phyloP scores from a whole-genome alignment of 2,113 vertebrate genomes.

The Oncorhynchus clarkii region DNA sequence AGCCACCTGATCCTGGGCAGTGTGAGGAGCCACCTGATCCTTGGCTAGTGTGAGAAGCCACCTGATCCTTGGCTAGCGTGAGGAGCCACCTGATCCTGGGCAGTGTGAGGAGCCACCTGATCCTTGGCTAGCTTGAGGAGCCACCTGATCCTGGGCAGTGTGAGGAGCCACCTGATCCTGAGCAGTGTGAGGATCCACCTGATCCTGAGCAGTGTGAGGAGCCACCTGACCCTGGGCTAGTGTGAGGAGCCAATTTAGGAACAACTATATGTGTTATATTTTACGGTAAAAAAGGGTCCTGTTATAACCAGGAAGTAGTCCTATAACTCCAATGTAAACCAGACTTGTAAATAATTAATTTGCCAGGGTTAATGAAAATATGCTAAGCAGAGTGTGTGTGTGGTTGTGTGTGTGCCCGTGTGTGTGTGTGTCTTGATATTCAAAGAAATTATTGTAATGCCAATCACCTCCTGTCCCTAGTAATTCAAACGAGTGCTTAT shows the following conservation, averaged over 20 bases:
- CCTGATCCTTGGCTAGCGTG: too few relatives aligned
- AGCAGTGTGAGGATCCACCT: too few relatives aligned
- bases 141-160: neutral
- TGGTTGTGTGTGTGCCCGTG: too few relatives aligned
- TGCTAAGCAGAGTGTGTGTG: constrained; percentile 30
- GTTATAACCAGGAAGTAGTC: neutral
- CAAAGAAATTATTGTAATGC: constrained; percentile 34
- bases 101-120: too few relatives aligned
- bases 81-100: too few relatives aligned
- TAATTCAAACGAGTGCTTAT: constrained; percentile 33
- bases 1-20: too few relatives aligned
- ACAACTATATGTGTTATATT: neutral
- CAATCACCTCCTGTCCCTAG: constrained; percentile 27
- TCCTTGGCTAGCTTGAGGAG: too few relatives aligned
- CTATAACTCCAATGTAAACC: constrained; percentile 9
- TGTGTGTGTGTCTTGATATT: constrained; percentile 10
- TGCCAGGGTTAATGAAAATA: constrained; percentile 48
- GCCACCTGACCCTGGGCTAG: neutral
- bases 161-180: too few relatives aligned
- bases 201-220: too few relatives aligned
- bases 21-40: too few relatives aligned
- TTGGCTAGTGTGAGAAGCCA: too few relatives aligned
- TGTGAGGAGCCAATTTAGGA: neutral
- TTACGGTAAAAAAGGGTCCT: neutral
- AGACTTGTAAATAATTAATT: constrained; percentile 45